A percentile compares a stretch with the other conserved stretches of the same genome.
These are phyloP conservation scores for Cephus spinipes DNA, from an alignment of 2,888 invertebrate species.

Conservation along the genomic window DNA sequence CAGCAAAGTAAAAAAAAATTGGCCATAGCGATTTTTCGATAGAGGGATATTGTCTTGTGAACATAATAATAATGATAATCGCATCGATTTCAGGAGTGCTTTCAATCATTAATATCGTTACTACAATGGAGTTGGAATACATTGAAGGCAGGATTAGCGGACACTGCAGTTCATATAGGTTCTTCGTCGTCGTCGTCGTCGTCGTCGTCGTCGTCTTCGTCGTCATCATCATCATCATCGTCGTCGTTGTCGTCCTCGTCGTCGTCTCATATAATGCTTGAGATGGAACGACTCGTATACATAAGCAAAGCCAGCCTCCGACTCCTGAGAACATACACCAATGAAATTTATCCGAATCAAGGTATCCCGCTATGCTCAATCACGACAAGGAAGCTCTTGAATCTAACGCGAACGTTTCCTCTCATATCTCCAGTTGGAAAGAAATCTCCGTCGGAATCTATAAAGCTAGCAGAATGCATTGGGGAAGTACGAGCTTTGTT, in stretches of 20 bases:
- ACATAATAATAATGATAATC: conserved; percentile 7
- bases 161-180: conserved; percentile 66
- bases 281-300: conserved; percentile 87
- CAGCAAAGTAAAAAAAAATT: conserved; percentile 71
- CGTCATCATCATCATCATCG: conserved; percentile 35
- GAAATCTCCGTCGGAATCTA: conserved; percentile 74
- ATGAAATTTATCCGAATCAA: conserved; percentile 90
- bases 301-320: conserved; percentile 86
- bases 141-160: conserved; percentile 79
- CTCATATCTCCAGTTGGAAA: conserved; percentile 52
- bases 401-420: not conserved
- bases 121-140: conserved; percentile 95
- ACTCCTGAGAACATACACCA: conserved; percentile 86
- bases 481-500: conserved; percentile 86
- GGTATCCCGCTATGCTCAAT: conserved; percentile 48
- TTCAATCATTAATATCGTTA: conserved; percentile 84
- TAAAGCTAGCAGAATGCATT: conserved; percentile 85
- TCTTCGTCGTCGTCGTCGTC: conserved; percentile 41
- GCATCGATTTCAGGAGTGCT: conserved; percentile 71
- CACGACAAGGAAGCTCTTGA: not conserved
- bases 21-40: no score
- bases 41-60: conserved; percentile 1
- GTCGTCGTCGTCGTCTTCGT: conserved; percentile 66
- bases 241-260: conserved; percentile 64
- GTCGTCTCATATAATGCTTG: conserved; percentile 67